phyloP scores from a whole-genome alignment of 2,888 invertebrate genomes.

The Smittia sp. region DNA sequence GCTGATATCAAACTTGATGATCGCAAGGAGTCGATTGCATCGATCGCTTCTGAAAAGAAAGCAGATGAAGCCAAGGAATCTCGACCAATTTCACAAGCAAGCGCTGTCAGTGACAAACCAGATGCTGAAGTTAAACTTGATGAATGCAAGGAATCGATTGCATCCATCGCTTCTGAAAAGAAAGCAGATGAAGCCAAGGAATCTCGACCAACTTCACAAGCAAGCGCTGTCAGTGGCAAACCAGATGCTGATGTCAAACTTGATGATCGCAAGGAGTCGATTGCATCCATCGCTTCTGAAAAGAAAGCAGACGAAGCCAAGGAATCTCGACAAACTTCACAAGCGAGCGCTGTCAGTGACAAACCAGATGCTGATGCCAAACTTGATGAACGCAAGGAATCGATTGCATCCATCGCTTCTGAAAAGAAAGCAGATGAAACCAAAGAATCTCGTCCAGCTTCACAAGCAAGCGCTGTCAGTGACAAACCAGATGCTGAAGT shows the following conservation, averaged over 20 bases:
- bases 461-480: slow-evolving; percentile 42
- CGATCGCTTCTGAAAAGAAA: slow-evolving; percentile 2
- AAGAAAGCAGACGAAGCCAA: not conserved
- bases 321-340: slow-evolving; percentile 42
- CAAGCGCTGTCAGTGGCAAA: slow-evolving; percentile 12
- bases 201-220: slow-evolving; percentile 42
- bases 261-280: slow-evolving; percentile 26
- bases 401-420: not conserved
- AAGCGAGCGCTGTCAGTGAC: slow-evolving; percentile 30
- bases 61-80: slow-evolving; percentile 41
- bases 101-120: slow-evolving; percentile 42
- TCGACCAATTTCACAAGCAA: slow-evolving; percentile 40
- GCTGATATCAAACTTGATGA: slow-evolving; percentile 18
- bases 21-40: slow-evolving; percentile 29
- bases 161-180: slow-evolving; percentile 3
- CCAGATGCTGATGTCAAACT: slow-evolving; percentile 10
- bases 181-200: not conserved
- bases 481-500: slow-evolving; percentile 35
- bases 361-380: slow-evolving; percentile 23
- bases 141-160: not conserved
- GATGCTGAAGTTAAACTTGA: slow-evolving; percentile 10
- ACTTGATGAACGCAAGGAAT: slow-evolving; percentile 1
- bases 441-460: slow-evolving; percentile 42
- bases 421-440: not conserved
- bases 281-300: not conserved